These are phyloP conservation scores for Anagrus nilaparvatae DNA, from an alignment of 1,140 invertebrate genomes.

Conservation along the genomic window DNA sequence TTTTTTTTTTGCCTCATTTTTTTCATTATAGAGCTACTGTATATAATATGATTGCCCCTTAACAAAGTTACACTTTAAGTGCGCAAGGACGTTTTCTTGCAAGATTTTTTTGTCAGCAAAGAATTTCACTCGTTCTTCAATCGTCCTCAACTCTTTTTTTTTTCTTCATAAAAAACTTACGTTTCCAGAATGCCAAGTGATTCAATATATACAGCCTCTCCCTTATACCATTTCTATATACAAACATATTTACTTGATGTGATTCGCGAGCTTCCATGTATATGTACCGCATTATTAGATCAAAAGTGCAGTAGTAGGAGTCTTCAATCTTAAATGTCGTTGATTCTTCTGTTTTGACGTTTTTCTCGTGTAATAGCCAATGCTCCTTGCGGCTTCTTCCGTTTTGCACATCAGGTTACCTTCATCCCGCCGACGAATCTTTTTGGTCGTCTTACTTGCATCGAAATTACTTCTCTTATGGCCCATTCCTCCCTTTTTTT, in stretches of 20 bases:
- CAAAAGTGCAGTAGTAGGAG: too few relatives aligned
- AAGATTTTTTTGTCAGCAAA: slow-evolving; percentile 3
- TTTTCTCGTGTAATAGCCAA: slow-evolving; percentile 13
- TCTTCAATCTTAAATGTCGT: too few relatives aligned
- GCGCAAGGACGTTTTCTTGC: slow-evolving; percentile 10
- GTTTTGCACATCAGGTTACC: background rate
- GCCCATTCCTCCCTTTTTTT: background rate
- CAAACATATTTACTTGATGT: too few relatives aligned
- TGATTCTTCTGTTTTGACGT: slow-evolving; percentile 6
- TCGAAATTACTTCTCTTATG: too few relatives aligned
- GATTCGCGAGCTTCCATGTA: slow-evolving; percentile 13
- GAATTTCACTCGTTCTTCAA: slow-evolving; percentile 14
- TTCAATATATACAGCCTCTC: slow-evolving; percentile 10
- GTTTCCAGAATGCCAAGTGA: slow-evolving; percentile 23
- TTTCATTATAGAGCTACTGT: too few relatives aligned
- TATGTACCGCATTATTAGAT: slow-evolving; percentile 8
- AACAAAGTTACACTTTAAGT: slow-evolving; percentile 11
- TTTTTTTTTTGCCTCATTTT: too few relatives aligned
- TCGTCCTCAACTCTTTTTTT: slow-evolving; percentile 9
- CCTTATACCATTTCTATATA: slow-evolving; percentile 8
- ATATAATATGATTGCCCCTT: background rate
- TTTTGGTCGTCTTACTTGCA: background rate
- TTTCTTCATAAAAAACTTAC: slow-evolving; percentile 19
- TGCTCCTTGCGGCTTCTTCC: slow-evolving; percentile 7
- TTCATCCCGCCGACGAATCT: background rate